Evolutionary conservation across 2,113 vertebrate genomes (phyloP), one percentile per base, ranked within the genome.

Genomic region (Ginglymostoma cirratum): DNA sequence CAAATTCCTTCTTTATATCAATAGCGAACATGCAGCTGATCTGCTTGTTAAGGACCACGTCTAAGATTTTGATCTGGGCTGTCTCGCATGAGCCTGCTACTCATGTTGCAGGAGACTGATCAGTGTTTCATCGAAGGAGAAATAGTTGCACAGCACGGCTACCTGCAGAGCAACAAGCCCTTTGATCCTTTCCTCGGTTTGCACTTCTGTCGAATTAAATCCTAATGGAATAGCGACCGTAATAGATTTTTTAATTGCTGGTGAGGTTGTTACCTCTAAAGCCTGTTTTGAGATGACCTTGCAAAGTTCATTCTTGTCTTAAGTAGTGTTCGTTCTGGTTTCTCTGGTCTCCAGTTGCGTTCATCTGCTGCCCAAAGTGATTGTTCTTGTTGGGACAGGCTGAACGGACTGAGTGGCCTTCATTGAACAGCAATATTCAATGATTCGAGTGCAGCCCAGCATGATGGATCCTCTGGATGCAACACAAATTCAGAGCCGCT

Each of bases 161-260:
- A 67, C 61, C 55, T 93, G 89, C 61, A 66, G 89, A 66, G 87
- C 17, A 66, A 93, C 38, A 45, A 93, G n/a, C 61, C 65, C 89
- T 93, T 93, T 93, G 34, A 93, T 93, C 89, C n/a, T n/a, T 65
- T 3, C 1, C 89, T 93, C 34, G 66, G 89, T 45, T 38, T 42
- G 38, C 80, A 83, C 15, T 42, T 80, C 80, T 83, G 80, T 38
- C 61, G 87, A 90, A 34, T 65, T 55, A 12, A 90, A 55, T 93
- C 61, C 89, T 42, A 66, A 66, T 93, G 89, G 89, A 93, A 66
- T 93, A 66, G 61, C 23, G n/a, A n/a, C 61, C 61, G 6, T 93
- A 93, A 93, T 66, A 65, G 61, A 93, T 93, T 93, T 67, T 66
- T 93, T 93, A 93, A 93, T 66, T 93, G 89, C 65, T 93, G 15